phyloP scores from a whole-genome alignment of 1,140 invertebrate genomes.

The Agraylea sexmaculata region DNA sequence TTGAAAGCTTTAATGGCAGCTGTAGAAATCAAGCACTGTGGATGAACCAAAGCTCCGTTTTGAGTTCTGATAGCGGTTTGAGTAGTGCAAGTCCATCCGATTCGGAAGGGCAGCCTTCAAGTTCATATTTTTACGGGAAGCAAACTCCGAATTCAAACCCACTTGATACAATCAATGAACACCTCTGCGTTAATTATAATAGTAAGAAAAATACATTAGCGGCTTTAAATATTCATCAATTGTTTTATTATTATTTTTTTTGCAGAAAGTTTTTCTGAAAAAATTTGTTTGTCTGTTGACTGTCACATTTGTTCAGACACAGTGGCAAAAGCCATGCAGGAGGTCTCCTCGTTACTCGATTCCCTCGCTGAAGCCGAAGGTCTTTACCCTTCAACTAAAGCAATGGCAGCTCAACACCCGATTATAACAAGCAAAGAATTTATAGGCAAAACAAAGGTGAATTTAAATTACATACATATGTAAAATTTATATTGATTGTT shows the following conservation, averaged over 20 bases:
- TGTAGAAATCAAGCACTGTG: constrained; percentile 24
- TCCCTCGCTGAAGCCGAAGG: constrained; percentile 65
- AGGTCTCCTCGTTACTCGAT: constrained; percentile 58
- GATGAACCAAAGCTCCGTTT: constrained; percentile 13
- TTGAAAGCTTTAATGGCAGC: constrained; percentile 22
- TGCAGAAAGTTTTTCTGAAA: not conserved
- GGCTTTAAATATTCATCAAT: not conserved
- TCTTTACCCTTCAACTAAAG: constrained; percentile 73
- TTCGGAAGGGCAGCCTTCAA: no score
- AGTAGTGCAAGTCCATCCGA: constrained; percentile 12
- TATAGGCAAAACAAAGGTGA: constrained; percentile 28
- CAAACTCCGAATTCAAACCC: no score
- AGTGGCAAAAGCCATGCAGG: constrained; percentile 57
- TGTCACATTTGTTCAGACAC: constrained; percentile 55
- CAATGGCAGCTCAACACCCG: constrained; percentile 61
- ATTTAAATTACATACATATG: no score
- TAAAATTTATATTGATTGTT: not conserved
- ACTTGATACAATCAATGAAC: constrained; percentile 4
- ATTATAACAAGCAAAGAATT: constrained; percentile 35
- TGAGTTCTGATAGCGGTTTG: constrained; percentile 14
- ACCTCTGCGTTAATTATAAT: not conserved
- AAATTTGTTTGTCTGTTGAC: constrained; percentile 54
- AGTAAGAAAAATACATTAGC: not conserved
- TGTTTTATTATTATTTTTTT: constrained; percentile 1
- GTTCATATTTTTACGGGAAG: no score